A percentile compares a stretch with the other conserved stretches of the same genome.
These are phyloP conservation scores for Apocheima hispidaria DNA, from an alignment of 2,888 invertebrate species.

Conservation along the genomic window DNA sequence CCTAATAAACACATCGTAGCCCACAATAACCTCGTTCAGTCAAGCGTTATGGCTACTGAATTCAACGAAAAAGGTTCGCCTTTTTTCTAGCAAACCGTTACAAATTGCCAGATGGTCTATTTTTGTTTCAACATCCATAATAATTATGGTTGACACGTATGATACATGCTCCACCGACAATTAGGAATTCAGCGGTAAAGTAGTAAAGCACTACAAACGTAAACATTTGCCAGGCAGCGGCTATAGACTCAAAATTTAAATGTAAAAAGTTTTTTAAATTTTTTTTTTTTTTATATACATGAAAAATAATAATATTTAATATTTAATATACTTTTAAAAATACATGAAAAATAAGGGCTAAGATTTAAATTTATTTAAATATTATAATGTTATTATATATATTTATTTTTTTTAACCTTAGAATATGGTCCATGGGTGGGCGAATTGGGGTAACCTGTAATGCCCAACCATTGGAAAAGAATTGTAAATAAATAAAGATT, in stretches of 20 bases:
- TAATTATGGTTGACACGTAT: slow-evolving; percentile 73
- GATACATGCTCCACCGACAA: slow-evolving; percentile 65
- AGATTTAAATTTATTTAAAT: too few relatives aligned
- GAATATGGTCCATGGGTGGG: too few relatives aligned
- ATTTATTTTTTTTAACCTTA: too few relatives aligned
- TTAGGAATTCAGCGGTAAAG: slow-evolving; percentile 59
- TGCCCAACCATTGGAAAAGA: too few relatives aligned
- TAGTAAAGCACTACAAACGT: slow-evolving; percentile 40
- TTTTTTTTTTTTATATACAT: not conserved
- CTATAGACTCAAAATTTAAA: slow-evolving; percentile 9
- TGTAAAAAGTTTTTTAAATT: not conserved
- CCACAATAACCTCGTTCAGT: slow-evolving; percentile 59
- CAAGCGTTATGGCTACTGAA: slow-evolving; percentile 80
- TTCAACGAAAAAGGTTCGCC: slow-evolving; percentile 70
- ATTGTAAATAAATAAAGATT: too few relatives aligned
- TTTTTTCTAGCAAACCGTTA: slow-evolving; percentile 78
- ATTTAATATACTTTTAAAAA: too few relatives aligned
- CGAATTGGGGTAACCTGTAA: too few relatives aligned
- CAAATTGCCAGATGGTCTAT: slow-evolving; percentile 79
- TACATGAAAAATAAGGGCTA: too few relatives aligned
- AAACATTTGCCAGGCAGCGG: slow-evolving; percentile 36
- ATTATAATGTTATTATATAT: too few relatives aligned
- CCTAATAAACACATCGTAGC: slow-evolving; percentile 49
- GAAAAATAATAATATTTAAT: not conserved
- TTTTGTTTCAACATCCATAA: slow-evolving; percentile 73